Evolutionary conservation across 2,113 vertebrate species (phyloP).

Genomic region (Parus major): DNA sequence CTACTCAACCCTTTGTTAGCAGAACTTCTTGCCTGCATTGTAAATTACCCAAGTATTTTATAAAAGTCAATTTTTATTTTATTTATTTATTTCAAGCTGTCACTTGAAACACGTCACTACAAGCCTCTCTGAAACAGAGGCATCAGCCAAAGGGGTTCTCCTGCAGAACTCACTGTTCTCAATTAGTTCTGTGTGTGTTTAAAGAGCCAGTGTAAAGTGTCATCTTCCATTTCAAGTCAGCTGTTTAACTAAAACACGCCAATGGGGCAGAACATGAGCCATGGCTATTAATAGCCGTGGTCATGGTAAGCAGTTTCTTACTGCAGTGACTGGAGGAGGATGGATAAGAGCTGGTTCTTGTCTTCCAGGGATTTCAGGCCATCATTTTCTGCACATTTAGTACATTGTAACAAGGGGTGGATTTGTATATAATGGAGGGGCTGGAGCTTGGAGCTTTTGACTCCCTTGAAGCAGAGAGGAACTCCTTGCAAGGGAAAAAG

Average conservation of each 20-base stretch:
- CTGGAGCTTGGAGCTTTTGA: not conserved
- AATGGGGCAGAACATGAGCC: not conserved
- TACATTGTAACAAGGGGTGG: not conserved
- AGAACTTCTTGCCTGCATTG: not conserved
- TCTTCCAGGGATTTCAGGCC: not conserved
- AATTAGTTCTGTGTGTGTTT: not conserved
- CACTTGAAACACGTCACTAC: not conserved
- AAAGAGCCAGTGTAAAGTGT: conserved; percentile 17
- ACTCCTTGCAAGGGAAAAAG: not conserved
- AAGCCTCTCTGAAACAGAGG: not conserved
- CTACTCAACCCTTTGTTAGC: not conserved
- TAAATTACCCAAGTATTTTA: not conserved
- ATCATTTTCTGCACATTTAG: not conserved
- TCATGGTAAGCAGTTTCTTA: conserved; percentile 20
- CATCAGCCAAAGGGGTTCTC: not conserved
- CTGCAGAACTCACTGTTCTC: not conserved
- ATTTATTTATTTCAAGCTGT: no score
- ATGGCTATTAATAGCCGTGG: conserved; percentile 42
- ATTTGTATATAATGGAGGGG: not conserved
- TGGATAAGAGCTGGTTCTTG: not conserved
- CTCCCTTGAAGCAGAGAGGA: not conserved
- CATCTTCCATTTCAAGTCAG: conserved; percentile 53
- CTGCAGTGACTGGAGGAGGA: not conserved
- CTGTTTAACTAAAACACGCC: conserved; percentile 38
- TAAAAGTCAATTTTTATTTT: no score